A percentile compares a stretch with the other conserved stretches of the same genome.
Conservation (phyloP, 2,113 vertebrate genomes). For the Ursus arctos region DNA sequence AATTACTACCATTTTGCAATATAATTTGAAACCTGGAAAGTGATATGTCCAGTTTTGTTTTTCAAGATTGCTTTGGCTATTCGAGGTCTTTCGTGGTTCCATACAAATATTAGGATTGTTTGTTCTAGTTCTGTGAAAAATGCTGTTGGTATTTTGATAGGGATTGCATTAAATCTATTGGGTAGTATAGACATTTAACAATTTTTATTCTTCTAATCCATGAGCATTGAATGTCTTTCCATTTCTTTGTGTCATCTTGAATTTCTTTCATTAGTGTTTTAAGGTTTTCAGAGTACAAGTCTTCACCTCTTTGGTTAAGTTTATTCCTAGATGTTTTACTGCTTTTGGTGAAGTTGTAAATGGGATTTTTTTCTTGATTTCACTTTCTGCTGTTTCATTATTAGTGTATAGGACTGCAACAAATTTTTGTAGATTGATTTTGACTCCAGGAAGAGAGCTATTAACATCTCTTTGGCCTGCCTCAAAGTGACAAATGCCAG, state of each 20-base stretch:
- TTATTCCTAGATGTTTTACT: neutral
- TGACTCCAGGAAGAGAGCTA: neutral
- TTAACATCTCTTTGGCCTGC: too few species aligned
- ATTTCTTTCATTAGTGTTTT: neutral
- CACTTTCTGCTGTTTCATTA: neutral
- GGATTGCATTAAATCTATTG: neutral
- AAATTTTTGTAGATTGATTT: neutral
- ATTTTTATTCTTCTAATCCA: neutral
- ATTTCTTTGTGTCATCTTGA: neutral
- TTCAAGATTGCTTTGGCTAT: neutral
- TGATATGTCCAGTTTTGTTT: neutral
- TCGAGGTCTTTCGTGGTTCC: neutral
- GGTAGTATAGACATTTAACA: neutral
- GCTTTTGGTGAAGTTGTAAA: neutral
- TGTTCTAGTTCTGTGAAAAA: neutral
- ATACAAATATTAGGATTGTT: neutral
- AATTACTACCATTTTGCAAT: neutral
- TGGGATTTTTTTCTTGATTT: neutral
- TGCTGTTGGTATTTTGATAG: neutral
- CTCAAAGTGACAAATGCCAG: too few species aligned
- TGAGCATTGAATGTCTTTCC: neutral
- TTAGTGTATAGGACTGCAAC: neutral
- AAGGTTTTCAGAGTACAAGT: neutral
- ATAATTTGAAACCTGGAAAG: neutral
- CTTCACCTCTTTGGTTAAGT: neutral